Evolutionary conservation across 1,140 invertebrate species (phyloP).

Genomic region (Drosophila bipectinata): DNA sequence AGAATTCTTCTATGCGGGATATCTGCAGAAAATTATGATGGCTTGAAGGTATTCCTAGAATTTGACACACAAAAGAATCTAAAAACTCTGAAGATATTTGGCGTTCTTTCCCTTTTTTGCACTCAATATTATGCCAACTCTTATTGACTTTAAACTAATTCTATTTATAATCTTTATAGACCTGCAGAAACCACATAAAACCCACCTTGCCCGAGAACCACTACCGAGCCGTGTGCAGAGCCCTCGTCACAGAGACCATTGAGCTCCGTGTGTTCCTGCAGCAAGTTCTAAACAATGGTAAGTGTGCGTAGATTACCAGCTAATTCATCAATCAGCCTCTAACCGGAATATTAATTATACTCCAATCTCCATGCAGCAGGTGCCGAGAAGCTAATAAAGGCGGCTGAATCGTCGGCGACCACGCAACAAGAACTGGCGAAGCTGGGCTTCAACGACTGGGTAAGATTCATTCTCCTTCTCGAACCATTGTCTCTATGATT

Average conservation of each 20-base stretch:
- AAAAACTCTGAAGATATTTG: too few species aligned
- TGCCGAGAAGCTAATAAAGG: conserved; percentile 86
- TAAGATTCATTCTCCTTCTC: conserved; percentile 79
- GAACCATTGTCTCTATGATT: background rate
- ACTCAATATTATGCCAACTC: background rate
- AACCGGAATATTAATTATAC: background rate
- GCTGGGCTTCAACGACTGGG: conserved; percentile 94
- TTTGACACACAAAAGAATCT: background rate
- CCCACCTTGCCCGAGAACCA: conserved; percentile 88
- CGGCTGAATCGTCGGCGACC: conserved; percentile 85
- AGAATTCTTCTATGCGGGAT: conserved; percentile 7
- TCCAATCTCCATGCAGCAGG: conserved; percentile 53
- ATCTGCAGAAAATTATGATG: conserved; percentile 12
- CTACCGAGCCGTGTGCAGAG: conserved; percentile 95
- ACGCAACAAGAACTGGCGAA: conserved; percentile 89
- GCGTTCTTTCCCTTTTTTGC: background rate
- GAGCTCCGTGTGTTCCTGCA: conserved; percentile 95
- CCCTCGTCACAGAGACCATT: conserved; percentile 94
- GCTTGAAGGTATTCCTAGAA: conserved; percentile 23
- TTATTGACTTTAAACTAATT: background rate
- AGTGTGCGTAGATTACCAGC: conserved; percentile 9
- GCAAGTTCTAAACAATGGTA: conserved; percentile 88
- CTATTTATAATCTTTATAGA: conserved; percentile 35
- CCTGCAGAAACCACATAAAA: conserved; percentile 79
- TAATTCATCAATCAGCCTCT: background rate